Conservation (phyloP, 1,140 invertebrate species). For the Nylanderia fulva region DNA sequence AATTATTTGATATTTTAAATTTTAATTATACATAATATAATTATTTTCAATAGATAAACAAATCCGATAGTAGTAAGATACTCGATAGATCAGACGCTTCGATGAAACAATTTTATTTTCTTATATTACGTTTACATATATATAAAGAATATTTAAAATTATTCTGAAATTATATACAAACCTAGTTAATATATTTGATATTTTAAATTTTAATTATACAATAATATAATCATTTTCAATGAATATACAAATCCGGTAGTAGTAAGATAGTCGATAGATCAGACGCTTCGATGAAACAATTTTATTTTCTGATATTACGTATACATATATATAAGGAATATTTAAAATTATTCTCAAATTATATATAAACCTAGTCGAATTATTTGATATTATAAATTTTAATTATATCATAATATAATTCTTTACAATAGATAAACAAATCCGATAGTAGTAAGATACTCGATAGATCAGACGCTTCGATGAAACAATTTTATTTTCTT, state of each 20-base stretch:
- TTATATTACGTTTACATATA: no score
- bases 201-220: no score
- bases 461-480: neutral
- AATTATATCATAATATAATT: no score
- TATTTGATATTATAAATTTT: neutral
- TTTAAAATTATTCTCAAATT: neutral
- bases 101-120: neutral
- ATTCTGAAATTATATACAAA: neutral
- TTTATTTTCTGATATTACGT: neutral
- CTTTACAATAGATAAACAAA: slow-evolving; percentile 34
- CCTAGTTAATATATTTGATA: neutral
- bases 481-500: neutral
- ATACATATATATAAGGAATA: no score
- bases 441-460: neutral
- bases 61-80: slow-evolving; percentile 40
- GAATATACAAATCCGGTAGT: slow-evolving; percentile 89
- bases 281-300: neutral
- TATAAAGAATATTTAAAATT: neutral
- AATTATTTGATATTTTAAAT: neutral
- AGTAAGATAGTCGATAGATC: neutral
- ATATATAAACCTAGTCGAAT: neutral
- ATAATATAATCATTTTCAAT: neutral
- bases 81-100: neutral
- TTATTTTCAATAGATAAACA: neutral
- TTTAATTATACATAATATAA: no score